Evolutionary conservation across 2,113 vertebrate genomes (phyloP).

Genomic region (Boulengeromyrus knoepffleri): DNA sequence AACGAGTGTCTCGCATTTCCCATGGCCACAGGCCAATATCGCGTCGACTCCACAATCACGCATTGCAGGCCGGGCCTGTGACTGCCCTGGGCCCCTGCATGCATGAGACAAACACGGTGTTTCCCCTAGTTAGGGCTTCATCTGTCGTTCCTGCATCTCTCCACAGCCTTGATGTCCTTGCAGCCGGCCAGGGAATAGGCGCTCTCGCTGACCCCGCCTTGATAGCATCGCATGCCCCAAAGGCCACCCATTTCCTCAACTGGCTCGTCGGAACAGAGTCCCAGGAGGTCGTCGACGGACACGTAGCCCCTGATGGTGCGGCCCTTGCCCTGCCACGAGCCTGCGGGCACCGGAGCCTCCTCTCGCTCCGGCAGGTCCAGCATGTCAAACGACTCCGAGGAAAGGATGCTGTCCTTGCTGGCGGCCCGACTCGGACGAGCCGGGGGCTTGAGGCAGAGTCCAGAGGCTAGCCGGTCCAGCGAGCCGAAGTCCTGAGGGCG

Average conservation of each 20-base stretch:
- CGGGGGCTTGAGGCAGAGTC: slow-evolving; percentile 19
- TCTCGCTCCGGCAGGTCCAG: slow-evolving; percentile 73
- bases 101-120: not conserved
- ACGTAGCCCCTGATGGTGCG: slow-evolving; percentile 66
- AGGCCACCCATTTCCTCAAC: slow-evolving; percentile 18
- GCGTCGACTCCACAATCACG: not conserved
- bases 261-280: slow-evolving; percentile 54
- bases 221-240: slow-evolving; percentile 54
- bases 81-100: not conserved
- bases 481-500: slow-evolving; percentile 56
- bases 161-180: slow-evolving; percentile 57
- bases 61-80: not conserved
- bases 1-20: not conserved
- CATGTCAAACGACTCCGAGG: slow-evolving; percentile 89
- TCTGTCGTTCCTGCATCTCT: slow-evolving; percentile 55
- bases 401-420: slow-evolving; percentile 94
- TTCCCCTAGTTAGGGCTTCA: slow-evolving; percentile 41
- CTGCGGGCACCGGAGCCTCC: not conserved
- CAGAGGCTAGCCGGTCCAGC: slow-evolving; percentile 59
- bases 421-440: slow-evolving; percentile 59
- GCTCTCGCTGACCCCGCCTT: slow-evolving; percentile 53
- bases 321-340: slow-evolving; percentile 18
- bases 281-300: slow-evolving; percentile 79
- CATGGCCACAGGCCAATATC: not conserved
- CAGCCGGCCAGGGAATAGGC: slow-evolving; percentile 69